A percentile compares a stretch with the other conserved stretches of the same genome.
Conservation (phyloP, 2,888 invertebrate genomes). For the Pristionchus mayeri region DNA sequence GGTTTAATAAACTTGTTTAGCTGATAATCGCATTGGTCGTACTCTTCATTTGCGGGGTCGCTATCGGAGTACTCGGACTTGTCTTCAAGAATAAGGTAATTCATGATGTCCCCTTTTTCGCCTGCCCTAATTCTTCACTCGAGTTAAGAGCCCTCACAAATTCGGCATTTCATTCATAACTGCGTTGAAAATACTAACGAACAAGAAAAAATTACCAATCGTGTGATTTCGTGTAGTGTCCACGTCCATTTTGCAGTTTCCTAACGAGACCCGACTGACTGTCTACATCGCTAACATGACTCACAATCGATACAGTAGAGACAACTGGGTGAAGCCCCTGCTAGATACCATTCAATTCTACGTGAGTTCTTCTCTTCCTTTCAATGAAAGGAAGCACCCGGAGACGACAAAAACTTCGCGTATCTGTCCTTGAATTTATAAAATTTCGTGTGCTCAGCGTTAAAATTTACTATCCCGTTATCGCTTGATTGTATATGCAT, state of each 20-base stretch:
- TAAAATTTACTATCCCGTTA: too few relatives aligned
- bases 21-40: slow-evolving; percentile 63
- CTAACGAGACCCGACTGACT: slow-evolving; percentile 60
- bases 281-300: slow-evolving; percentile 71
- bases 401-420: background rate
- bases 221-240: background rate
- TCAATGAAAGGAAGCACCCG: background rate
- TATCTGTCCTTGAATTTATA: background rate
- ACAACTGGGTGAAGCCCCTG: slow-evolving; percentile 75
- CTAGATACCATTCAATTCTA: slow-evolving; percentile 76
- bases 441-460: background rate
- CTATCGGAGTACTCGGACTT: slow-evolving; percentile 64
- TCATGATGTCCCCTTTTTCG: too few relatives aligned
- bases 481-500: background rate
- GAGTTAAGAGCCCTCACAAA: too few relatives aligned
- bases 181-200: too few relatives aligned
- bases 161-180: too few relatives aligned
- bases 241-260: slow-evolving; percentile 60
- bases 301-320: slow-evolving; percentile 71
- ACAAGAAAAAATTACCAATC: background rate
- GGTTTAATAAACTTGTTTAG: slow-evolving; percentile 61
- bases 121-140: background rate
- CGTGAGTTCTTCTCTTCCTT: slow-evolving; percentile 62
- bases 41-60: slow-evolving; percentile 65
- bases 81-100: slow-evolving; percentile 67